Percentiles rank a stretch among this genome's conserved stretches.
Evolutionary conservation across 2,888 invertebrate species (phyloP).

Genomic region (Mesochorus sp.): DNA sequence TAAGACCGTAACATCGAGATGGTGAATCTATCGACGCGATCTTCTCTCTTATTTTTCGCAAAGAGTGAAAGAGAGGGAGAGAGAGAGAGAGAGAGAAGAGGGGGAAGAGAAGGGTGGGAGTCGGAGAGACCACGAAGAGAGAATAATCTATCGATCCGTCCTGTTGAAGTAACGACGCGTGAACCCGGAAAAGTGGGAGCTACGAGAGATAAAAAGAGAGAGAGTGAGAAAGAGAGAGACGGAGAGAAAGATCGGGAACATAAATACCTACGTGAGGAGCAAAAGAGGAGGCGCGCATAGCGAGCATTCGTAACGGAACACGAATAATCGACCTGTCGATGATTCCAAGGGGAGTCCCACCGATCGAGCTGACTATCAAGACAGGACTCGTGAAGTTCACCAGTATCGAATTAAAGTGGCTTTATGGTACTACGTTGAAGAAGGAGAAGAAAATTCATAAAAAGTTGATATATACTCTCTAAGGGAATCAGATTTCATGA

Average conservation of each 20-base stretch:
- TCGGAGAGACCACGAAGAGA: slow-evolving; percentile 13
- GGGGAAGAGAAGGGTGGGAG: slow-evolving; percentile 7
- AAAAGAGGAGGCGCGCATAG: slow-evolving; percentile 25
- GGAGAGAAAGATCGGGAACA: slow-evolving; percentile 40
- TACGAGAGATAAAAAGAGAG: slow-evolving; percentile 1
- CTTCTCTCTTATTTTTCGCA: slow-evolving; percentile 6
- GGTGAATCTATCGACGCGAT: slow-evolving; percentile 50
- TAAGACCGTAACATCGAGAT: slow-evolving; percentile 70
- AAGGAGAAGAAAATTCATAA: too few relatives aligned
- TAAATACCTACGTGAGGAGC: slow-evolving; percentile 27
- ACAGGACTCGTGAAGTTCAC: not conserved
- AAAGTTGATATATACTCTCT: too few relatives aligned
- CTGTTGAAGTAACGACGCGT: slow-evolving; percentile 69
- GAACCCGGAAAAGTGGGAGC: slow-evolving; percentile 72
- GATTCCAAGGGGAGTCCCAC: slow-evolving; percentile 62
- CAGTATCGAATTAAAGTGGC: not conserved
- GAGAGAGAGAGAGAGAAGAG: not conserved
- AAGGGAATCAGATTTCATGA: too few relatives aligned
- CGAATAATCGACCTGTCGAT: slow-evolving; percentile 66
- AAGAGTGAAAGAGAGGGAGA: not conserved
- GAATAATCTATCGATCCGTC: slow-evolving; percentile 62
- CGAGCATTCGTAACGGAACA: slow-evolving; percentile 72
- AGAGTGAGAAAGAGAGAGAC: not conserved
- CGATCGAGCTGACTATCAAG: slow-evolving; percentile 42
- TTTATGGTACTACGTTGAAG: too few relatives aligned